A percentile compares a stretch with the other conserved stretches of the same genome.
Conservation (phyloP, 1,140 invertebrate genomes). For the Cherax quadricarinatus region DNA sequence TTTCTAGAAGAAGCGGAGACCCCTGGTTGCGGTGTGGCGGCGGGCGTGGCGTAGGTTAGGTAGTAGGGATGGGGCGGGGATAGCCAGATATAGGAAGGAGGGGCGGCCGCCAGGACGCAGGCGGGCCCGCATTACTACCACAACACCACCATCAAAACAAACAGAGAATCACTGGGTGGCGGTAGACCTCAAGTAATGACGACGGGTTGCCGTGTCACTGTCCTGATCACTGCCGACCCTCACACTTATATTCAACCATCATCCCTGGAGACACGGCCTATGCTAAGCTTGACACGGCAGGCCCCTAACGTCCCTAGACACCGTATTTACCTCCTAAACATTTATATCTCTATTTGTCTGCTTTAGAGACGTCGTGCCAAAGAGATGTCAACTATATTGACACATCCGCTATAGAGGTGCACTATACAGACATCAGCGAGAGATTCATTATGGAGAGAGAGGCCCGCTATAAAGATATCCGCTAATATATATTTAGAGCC, state of each 20-base stretch:
- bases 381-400: too few species aligned
- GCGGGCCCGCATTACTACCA: conserved; percentile 34
- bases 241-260: background rate
- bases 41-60: conserved; percentile 13
- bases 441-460: too few species aligned
- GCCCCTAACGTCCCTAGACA: too few species aligned
- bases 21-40: background rate
- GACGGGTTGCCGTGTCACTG: conserved; percentile 8
- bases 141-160: conserved; percentile 55
- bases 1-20: background rate
- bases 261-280: background rate
- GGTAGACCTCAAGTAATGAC: conserved; percentile 6
- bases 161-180: conserved; percentile 40
- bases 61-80: background rate
- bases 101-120: background rate
- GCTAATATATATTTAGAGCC: too few species aligned
- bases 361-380: too few species aligned
- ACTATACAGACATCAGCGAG: too few species aligned
- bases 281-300: background rate
- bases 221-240: background rate
- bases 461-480: too few species aligned
- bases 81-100: background rate
- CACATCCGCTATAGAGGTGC: too few species aligned
- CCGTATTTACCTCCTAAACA: too few species aligned
- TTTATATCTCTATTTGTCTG: too few species aligned